Conservation (phyloP, 2,888 invertebrate genomes). For the Yponomeuta sedellus region DNA sequence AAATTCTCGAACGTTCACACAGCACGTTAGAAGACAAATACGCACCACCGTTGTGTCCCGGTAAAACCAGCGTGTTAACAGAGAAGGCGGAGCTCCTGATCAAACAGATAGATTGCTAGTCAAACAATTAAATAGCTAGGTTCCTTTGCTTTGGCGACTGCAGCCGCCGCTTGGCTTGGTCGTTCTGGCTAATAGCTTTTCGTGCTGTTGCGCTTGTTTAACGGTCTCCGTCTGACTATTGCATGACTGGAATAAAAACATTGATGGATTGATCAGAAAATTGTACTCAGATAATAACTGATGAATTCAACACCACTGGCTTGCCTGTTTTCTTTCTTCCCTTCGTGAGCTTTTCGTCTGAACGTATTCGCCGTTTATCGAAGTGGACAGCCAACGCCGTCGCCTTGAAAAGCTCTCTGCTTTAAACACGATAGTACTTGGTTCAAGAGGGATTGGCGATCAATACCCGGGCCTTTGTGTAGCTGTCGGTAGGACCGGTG, state of each 20-base stretch:
- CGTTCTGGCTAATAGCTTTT: constrained; percentile 38
- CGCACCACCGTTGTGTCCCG: constrained; percentile 26
- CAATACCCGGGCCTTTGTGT: neutral
- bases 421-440: neutral
- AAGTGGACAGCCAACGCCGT: neutral
- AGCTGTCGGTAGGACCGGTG: neutral
- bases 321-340: too few species aligned
- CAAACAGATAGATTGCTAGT: constrained; percentile 67
- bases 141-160: constrained; percentile 44
- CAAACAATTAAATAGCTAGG: constrained; percentile 58
- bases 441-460: neutral
- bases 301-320: neutral
- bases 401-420: neutral
- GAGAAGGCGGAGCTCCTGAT: constrained; percentile 57
- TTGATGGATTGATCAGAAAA: neutral
- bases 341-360: too few species aligned
- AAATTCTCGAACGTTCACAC: constrained; percentile 7
- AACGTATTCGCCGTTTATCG: neutral
- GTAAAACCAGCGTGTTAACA: constrained; percentile 46
- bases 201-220: constrained; percentile 53
- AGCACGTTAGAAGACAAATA: constrained; percentile 40
- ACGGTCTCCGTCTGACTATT: constrained; percentile 41
- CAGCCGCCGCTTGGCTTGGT: neutral
- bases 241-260: constrained; percentile 60
- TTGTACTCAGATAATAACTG: neutral